Conservation (phyloP, 2,113 vertebrate genomes). For the Pheucticus melanocephalus region DNA sequence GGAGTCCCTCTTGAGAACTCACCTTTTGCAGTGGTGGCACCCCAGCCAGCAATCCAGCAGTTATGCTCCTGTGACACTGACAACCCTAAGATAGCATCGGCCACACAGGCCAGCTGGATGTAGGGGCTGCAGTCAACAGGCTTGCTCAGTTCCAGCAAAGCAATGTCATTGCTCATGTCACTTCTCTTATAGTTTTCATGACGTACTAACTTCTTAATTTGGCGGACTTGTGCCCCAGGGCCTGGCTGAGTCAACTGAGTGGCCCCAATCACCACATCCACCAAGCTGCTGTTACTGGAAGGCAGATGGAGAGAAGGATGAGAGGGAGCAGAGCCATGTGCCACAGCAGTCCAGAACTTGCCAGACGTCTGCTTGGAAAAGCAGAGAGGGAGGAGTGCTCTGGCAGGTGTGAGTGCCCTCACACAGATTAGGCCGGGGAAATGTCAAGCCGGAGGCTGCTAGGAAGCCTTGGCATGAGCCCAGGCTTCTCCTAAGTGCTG, state of each 20-base stretch:
- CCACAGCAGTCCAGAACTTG: not conserved
- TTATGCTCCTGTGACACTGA: not conserved
- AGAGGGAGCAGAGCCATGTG: not conserved
- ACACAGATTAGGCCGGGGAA: accelerated
- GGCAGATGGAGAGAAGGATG: not conserved
- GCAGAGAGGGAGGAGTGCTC: not conserved
- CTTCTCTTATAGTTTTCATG: not conserved
- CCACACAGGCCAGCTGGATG: slow-evolving; percentile 19
- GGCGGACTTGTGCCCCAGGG: not conserved
- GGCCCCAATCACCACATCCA: not conserved
- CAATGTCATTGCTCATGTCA: not conserved
- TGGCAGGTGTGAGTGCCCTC: not conserved
- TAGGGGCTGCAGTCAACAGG: not conserved
- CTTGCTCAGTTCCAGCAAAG: not conserved
- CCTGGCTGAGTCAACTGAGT: not conserved
- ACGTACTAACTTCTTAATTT: not conserved
- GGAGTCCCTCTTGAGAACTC: not conserved
- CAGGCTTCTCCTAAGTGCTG: not conserved
- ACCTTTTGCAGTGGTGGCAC: not conserved
- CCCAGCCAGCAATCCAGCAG: not conserved
- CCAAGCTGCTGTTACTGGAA: not conserved
- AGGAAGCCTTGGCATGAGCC: not conserved
- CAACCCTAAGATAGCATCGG: accelerated
- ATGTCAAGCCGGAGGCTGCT: not conserved
- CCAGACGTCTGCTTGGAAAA: not conserved